phyloP scores from a whole-genome alignment of 2,113 vertebrate species.

The Percopsis transmontana region DNA sequence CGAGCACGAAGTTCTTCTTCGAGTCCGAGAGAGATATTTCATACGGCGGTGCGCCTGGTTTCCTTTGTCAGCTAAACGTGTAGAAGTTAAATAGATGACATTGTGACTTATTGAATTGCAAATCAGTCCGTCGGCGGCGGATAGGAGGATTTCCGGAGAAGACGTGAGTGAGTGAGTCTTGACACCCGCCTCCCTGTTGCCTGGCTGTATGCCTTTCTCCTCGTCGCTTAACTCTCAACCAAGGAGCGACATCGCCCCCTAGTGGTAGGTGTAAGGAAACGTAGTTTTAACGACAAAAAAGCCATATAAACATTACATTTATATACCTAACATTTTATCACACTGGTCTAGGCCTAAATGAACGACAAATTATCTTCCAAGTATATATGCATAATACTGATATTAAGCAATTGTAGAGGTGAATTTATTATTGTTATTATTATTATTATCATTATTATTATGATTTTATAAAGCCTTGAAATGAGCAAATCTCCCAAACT shows the following conservation, averaged over 20 bases:
- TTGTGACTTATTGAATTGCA: slow-evolving; percentile 75
- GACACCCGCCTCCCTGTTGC: not conserved
- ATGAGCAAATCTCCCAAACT: too few species aligned
- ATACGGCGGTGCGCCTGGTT: slow-evolving; percentile 46
- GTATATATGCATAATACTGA: too few species aligned
- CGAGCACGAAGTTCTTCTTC: slow-evolving; percentile 44
- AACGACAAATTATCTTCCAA: too few species aligned
- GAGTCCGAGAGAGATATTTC: slow-evolving; percentile 49
- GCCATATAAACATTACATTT: not conserved
- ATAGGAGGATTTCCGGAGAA: slow-evolving; percentile 62
- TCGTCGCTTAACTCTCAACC: not conserved
- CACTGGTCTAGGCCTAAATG: too few species aligned
- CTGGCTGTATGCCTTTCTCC: not conserved
- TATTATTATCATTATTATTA: too few species aligned
- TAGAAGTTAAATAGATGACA: slow-evolving; percentile 70
- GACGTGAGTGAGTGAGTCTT: not conserved
- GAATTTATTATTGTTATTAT: too few species aligned
- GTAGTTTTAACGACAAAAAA: not conserved
- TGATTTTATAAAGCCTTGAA: too few species aligned
- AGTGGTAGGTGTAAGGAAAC: not conserved
- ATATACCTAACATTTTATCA: too few species aligned
- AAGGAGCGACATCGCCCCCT: not conserved
- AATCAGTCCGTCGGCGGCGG: slow-evolving; percentile 59
- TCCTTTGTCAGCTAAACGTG: slow-evolving; percentile 66
- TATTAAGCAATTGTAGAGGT: too few species aligned